Evolutionary conservation across 2,888 invertebrate genomes (phyloP), one percentile per base, ranked within the genome.

Genomic region (Tupiocoris notatus): DNA sequence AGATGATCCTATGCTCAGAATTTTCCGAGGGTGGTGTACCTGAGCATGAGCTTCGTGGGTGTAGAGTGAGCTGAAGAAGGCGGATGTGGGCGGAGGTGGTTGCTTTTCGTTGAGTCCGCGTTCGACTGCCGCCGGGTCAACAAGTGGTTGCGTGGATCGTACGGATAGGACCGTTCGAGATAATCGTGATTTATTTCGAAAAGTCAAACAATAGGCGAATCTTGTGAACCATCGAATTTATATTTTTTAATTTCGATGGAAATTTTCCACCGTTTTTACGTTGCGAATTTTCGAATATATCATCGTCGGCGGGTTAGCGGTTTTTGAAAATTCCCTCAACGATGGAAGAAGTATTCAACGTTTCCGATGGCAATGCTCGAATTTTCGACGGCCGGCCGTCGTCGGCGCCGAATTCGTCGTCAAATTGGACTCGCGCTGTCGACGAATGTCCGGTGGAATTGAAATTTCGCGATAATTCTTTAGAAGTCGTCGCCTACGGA

Each of bases 401-500:
- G 25, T 2, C 25, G 65, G 16, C 18, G 18, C 24, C n/a, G 23
- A 64, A 64, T 24, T 7, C 6, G 65, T 39, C n/a, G 9, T 20
- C 18, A 3, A 39, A 65, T 20, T 65, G 67, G 20, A 39, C 58
- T 58, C 25, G 20, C 3, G 1, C 57, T 16, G n/a, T 39, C 18
- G 17, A 18, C 17, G 65, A 65, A 12, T 20, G 39, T 3, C 79
- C 78, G 39, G 56, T 25, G 3, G 67, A 79, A 16, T 81, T 84
- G 78, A 81, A 79, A 18, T 85, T 85, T 79, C 83, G 83, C 57
- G 81, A 81, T 20, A 82, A 83, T 71, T 83, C 84, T 0, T 79
- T 85, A 16, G 82, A 81, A 0, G 86, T 87, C 18, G 85, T 92
- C 0, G 86, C 88, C 0, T 92, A 92, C 82, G 87, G 88, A 81